Base-by-base conservation (phyloP, 2,888 invertebrate species). In the Leptinotarsa haldemani region DNA sequence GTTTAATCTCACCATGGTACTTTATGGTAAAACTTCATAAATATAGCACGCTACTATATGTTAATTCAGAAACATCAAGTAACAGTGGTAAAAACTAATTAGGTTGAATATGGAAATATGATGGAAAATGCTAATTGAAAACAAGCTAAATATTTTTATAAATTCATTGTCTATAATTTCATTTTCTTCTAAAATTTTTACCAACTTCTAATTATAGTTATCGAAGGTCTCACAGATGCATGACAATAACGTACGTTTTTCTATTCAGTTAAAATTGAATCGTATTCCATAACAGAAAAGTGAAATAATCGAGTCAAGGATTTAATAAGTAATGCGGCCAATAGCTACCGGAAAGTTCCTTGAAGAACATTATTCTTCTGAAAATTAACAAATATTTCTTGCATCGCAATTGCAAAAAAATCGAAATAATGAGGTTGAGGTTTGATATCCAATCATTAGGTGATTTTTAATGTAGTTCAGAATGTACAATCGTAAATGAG, bases 171-270 rank as follows among this genome's bases (percentile, higher is more conserved):
- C 40, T 5, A 40, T 40, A 40, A 40, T 40, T 40, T 40, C 2
- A 40, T 9, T 40, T 40, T 9, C 40, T 40, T 40, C 40, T 5
- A 5, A 9, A 40, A 40, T 12, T 12, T 40, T 40, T 40, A 40
- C 2, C 25, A 0, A 16, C 30, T 2, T 30, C 61, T 13, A 61
- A 61, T 61, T 40, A 61, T 18, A 30, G 61, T 30, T 30, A 61
- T 30, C 30, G 61, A 61, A 61, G 61, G 61, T 61, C 30, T 61
- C 61, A 13, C 30, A 61, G n/a, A 61, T 61, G n/a, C 30, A 61
- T 30, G 30, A n/a, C 61, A n/a, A 40, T 30, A 15, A 30, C 5
- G 25, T 61, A n/a, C 61, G n/a, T 18, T 25, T 61, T 40, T 18
- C 22, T 13, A 15, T 15, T 22, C 22, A 58, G 25, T 58, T 58